phyloP scores from a whole-genome alignment of 2,113 vertebrate genomes.

The Neoarius graeffei region DNA sequence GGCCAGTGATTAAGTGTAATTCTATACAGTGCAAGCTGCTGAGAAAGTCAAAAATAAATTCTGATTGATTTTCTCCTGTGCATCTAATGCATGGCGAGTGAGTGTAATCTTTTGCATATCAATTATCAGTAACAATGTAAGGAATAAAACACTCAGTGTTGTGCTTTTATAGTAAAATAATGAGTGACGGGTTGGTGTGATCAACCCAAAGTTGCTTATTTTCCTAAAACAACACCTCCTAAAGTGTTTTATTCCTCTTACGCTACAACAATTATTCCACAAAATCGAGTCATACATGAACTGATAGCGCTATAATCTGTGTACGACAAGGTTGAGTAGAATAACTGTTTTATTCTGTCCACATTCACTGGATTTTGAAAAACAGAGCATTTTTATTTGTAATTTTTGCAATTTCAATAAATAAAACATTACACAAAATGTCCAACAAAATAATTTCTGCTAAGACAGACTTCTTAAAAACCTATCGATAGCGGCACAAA shows the following conservation, averaged over 20 bases:
- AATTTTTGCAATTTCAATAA: too few species aligned
- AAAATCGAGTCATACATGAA: too few species aligned
- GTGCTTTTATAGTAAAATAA: neutral
- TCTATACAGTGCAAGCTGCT: conserved; percentile 63
- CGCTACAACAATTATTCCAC: neutral
- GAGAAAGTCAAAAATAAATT: conserved; percentile 32
- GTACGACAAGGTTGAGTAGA: too few species aligned
- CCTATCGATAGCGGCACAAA: too few species aligned
- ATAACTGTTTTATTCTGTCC: too few species aligned
- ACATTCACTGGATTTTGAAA: too few species aligned
- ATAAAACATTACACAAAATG: too few species aligned
- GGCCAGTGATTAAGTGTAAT: conserved; percentile 72
- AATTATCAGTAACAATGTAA: neutral
- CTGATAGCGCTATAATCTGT: too few species aligned
- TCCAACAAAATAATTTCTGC: too few species aligned
- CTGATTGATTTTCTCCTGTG: conserved; percentile 16
- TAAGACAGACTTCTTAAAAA: too few species aligned
- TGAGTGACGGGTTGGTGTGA: neutral
- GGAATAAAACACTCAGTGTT: neutral
- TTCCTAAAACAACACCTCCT: neutral
- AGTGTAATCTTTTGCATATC: neutral
- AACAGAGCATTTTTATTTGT: too few species aligned
- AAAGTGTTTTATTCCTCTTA: neutral
- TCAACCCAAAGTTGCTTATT: neutral
- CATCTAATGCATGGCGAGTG: neutral